Evolutionary conservation across 2,113 vertebrate species (phyloP).

Genomic region (Xiphias gladius): DNA sequence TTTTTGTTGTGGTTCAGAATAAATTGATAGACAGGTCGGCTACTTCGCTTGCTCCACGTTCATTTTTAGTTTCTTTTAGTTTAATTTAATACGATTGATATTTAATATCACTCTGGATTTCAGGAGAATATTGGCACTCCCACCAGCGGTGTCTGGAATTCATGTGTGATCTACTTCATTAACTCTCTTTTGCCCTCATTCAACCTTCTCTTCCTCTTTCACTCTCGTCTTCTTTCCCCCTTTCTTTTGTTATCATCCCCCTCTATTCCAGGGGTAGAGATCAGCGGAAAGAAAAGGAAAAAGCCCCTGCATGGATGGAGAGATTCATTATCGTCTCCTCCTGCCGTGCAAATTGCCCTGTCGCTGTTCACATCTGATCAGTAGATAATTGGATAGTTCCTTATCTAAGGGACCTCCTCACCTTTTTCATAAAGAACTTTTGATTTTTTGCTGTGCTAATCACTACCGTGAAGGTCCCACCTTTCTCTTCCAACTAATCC

Average conservation of each 20-base stretch:
- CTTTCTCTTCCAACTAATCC: constrained; percentile 21
- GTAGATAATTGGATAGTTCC: constrained; percentile 68
- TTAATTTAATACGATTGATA: constrained; percentile 18
- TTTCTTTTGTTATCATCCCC: neutral
- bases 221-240: neutral
- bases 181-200: constrained; percentile 12
- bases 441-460: constrained; percentile 41
- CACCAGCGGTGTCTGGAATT: neutral
- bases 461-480: neutral
- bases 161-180: constrained; percentile 43
- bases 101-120: constrained; percentile 35
- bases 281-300: constrained; percentile 30
- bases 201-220: constrained; percentile 26
- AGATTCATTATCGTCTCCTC: constrained; percentile 58
- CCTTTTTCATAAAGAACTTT: constrained; percentile 48
- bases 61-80: constrained; percentile 16
- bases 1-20: neutral
- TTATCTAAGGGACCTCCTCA: constrained; percentile 49
- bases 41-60: constrained; percentile 10
- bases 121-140: neutral
- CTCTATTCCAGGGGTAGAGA: constrained; percentile 5
- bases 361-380: constrained; percentile 61
- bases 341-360: constrained; percentile 58
- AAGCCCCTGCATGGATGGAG: constrained; percentile 36
- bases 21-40: neutral